Evolutionary conservation across 2,113 vertebrate genomes (phyloP).

Genomic region (Sigmodon hispidus): DNA sequence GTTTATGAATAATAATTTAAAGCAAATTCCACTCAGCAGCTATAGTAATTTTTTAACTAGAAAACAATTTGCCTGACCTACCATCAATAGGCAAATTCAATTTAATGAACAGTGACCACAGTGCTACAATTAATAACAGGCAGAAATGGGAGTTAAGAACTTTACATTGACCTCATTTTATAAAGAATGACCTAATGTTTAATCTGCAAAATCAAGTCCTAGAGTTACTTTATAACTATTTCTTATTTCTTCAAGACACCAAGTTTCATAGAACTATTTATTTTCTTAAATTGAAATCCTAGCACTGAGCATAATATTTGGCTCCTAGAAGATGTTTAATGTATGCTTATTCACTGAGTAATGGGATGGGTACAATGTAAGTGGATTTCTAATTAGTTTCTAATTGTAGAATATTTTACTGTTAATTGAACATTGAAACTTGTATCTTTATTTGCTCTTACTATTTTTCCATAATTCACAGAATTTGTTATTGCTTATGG

Average conservation of each 20-base stretch:
- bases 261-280: neutral
- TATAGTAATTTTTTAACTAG: constrained; percentile 27
- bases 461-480: constrained; percentile 17
- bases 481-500: neutral
- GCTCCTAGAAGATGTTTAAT: neutral
- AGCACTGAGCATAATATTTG: neutral
- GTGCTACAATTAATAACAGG: constrained; percentile 49
- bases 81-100: constrained; percentile 61
- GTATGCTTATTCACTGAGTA: neutral
- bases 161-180: constrained; percentile 40
- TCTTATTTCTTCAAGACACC: constrained; percentile 21
- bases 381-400: constrained; percentile 44
- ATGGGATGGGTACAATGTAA: constrained; percentile 2
- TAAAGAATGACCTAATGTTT: constrained; percentile 51
- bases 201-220: constrained; percentile 12
- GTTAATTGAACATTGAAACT: constrained; percentile 45
- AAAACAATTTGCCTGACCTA: constrained; percentile 59
- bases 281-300: constrained; percentile 29
- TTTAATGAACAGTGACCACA: constrained; percentile 63
- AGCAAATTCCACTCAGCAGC: constrained; percentile 62
- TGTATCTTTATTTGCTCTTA: constrained; percentile 35
- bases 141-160: constrained; percentile 23
- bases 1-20: constrained; percentile 74
- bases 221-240: constrained; percentile 11
- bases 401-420: constrained; percentile 40